These are phyloP conservation scores for Achatina immaculata DNA, from an alignment of 1,140 invertebrate genomes.

Conservation along the genomic window DNA sequence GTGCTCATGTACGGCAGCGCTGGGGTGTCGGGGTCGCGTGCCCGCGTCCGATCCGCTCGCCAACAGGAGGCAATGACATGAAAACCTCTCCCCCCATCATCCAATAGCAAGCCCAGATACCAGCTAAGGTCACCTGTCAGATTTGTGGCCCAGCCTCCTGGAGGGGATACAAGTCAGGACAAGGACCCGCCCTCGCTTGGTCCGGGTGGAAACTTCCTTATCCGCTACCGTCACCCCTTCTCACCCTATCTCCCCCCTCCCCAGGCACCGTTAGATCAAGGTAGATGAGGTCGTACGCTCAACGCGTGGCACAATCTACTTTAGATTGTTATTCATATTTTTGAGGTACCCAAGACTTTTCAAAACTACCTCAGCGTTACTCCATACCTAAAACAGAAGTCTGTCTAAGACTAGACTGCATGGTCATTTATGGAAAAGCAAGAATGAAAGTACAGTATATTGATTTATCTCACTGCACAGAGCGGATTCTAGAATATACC, in stretches of 20 bases:
- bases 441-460: too few relatives aligned
- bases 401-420: too few relatives aligned
- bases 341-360: neutral
- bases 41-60: constrained; percentile 10
- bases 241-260: neutral
- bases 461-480: too few relatives aligned
- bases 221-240: neutral
- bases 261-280: neutral
- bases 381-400: too few relatives aligned
- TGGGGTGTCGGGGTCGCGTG: constrained; percentile 28
- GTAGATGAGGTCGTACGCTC: constrained; percentile 39
- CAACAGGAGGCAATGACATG: neutral
- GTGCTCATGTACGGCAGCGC: constrained; percentile 7
- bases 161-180: neutral
- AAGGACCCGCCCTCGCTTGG: neutral
- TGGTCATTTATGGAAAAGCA: too few relatives aligned
- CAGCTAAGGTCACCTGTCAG: neutral
- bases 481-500: too few relatives aligned
- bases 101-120: neutral
- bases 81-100: neutral
- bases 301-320: constrained; percentile 11
- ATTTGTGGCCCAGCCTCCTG: neutral
- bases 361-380: too few relatives aligned
- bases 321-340: constrained; percentile 12
- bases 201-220: neutral